Evolutionary conservation across 2,797 vertebrate genomes (phyloP), one percentile per base, ranked within the genome.

Genomic region (Orientallactaga sibirica): DNA sequence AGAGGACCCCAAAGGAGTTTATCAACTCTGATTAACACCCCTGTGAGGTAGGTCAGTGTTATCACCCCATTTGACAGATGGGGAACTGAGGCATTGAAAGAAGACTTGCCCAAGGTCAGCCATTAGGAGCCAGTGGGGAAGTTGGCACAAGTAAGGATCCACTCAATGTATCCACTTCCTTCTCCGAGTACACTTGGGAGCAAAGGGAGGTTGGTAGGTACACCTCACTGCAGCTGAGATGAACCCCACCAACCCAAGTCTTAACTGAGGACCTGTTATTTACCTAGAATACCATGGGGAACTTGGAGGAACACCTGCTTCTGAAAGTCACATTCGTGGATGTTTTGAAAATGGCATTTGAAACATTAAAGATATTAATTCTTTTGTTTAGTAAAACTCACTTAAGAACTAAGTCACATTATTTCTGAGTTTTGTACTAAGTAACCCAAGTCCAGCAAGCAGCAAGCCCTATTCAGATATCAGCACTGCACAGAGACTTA

Each of bases 11-110:
- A 14, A 75, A 88, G 84, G 79, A 89, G 91, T 87, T 81, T 80
- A 83, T 91, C 83, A 89, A 71, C 70, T 95, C 70, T 86, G 88
- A 96, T 95, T 90, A 93, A 95, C 96, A 97, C 96, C 95, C 96
- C 96, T 84, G 95, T 97, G 97, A 97, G 97, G 96, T 97, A 97
- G 96, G 93, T 97, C 96, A 95, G 90, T 96, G 95, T 94, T 95
- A 97, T 97, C 84, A 96, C 77, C 97, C 96, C 97, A 97, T 97
- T 95, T 87, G 93, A 94, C 96, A 97, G 95, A 97, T 91, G 94
- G 96, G 96, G 96, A 95, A 96, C 96, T 94, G 96, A 97, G 96
- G 96, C 96, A 96, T 96, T 95, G 93, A 91, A 96, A 96, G 75
- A 95, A 73, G 95, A 96, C 96, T 95, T 96, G 96, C 96, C 97